Conservation (phyloP, 2,797 vertebrate species). For the Sebastes hopkinsi region DNA sequence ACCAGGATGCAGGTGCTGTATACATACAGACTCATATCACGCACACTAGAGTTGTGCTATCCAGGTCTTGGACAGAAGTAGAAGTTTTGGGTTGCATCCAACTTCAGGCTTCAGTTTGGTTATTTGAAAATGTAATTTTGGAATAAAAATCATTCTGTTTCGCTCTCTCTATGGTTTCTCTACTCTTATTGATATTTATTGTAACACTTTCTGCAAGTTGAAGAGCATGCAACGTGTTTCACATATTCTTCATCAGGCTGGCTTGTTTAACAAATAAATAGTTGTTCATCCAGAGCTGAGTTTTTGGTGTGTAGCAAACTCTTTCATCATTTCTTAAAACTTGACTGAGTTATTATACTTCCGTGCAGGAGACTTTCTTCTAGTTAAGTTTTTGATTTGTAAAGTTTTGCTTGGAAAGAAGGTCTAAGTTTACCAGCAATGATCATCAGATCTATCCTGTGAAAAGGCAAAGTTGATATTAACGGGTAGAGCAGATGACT, state of each 20-base stretch:
- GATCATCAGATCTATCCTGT: background rate
- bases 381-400: background rate
- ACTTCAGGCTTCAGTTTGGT: background rate
- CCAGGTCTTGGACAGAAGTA: background rate
- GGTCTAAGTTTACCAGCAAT: background rate
- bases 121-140: background rate
- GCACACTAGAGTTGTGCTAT: background rate
- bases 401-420: background rate
- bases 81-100: background rate
- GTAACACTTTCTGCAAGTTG: background rate
- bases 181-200: slow-evolving; percentile 8
- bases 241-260: slow-evolving; percentile 11
- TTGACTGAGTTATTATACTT: background rate
- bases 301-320: background rate
- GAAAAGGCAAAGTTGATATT: background rate
- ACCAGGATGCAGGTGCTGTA: slow-evolving; percentile 27
- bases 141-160: background rate
- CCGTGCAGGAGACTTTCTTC: background rate
- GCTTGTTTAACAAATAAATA: slow-evolving; percentile 11
- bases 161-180: background rate
- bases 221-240: background rate
- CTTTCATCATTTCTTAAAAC: background rate
- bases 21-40: background rate
- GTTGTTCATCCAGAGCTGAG: background rate
- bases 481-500: background rate